Conservation (phyloP, 2,113 vertebrate species). For the Octodon degus region DNA sequence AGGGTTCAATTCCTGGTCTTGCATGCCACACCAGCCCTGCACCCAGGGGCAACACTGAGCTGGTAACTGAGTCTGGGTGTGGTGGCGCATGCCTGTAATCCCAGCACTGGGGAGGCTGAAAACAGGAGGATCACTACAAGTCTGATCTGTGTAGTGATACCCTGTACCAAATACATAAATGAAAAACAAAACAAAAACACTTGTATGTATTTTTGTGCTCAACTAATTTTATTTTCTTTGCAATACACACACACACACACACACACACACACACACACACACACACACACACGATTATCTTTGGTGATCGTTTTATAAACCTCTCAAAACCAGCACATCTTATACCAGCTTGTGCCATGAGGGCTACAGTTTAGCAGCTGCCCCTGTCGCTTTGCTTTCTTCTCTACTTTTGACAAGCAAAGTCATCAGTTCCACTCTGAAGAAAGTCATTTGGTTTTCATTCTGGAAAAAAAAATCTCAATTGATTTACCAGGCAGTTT, state of each 20-base stretch:
- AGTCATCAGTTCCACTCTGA: background rate
- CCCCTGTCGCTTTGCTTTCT: constrained; percentile 27
- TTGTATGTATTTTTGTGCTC: background rate
- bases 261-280: background rate
- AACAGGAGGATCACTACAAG: too few species aligned
- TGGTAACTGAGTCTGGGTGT: too few species aligned
- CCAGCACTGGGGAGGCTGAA: too few species aligned
- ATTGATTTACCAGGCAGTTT: constrained; percentile 4
- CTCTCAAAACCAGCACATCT: background rate
- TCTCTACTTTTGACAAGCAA: constrained; percentile 28
- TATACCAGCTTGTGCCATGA: background rate
- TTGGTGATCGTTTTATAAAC: background rate
- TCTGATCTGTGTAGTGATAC: too few species aligned
- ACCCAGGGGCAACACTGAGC: too few species aligned
- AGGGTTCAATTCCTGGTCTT: too few species aligned
- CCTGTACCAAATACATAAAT: too few species aligned
- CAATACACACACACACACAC: background rate
- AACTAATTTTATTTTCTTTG: constrained; percentile 28
- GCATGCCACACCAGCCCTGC: too few species aligned
- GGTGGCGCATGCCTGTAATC: too few species aligned
- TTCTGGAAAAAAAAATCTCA: constrained; percentile 26
- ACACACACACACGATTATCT: background rate
- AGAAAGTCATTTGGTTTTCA: constrained; percentile 34
- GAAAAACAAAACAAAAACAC: background rate
- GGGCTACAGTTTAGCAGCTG: background rate